Conservation (phyloP, 2,113 vertebrate species). For the Philantomba maxwellii region DNA sequence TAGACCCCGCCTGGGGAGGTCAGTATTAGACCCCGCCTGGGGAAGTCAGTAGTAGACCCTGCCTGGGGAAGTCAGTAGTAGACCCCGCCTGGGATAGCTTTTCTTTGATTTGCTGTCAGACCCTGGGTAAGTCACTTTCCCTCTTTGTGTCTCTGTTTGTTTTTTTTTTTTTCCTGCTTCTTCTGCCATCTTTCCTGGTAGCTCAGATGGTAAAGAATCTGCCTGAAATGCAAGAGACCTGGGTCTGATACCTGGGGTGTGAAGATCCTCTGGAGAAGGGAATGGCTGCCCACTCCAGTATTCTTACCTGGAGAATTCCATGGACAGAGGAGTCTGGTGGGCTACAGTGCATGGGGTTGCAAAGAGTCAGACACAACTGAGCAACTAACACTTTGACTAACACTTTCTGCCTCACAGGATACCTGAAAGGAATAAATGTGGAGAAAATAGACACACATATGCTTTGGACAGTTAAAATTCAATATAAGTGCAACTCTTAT, state of each 20-base stretch:
- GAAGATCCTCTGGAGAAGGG: background rate
- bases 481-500: background rate
- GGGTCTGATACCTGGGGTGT: background rate
- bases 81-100: background rate
- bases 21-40: background rate
- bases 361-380: background rate
- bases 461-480: background rate
- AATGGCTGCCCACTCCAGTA: background rate
- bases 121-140: background rate
- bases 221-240: background rate
- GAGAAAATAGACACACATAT: background rate
- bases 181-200: background rate
- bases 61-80: background rate
- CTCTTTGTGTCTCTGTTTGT: background rate
- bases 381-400: background rate
- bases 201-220: background rate
- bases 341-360: background rate
- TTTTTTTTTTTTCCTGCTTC: background rate
- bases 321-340: accelerated
- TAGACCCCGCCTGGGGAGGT: background rate
- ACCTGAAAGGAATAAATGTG: background rate
- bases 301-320: background rate
- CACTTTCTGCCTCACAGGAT: background rate
- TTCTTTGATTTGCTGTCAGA: background rate
- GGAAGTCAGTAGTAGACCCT: background rate